Evolutionary conservation across 2,888 invertebrate genomes (phyloP).

Genomic region (Embidobia sp.): DNA sequence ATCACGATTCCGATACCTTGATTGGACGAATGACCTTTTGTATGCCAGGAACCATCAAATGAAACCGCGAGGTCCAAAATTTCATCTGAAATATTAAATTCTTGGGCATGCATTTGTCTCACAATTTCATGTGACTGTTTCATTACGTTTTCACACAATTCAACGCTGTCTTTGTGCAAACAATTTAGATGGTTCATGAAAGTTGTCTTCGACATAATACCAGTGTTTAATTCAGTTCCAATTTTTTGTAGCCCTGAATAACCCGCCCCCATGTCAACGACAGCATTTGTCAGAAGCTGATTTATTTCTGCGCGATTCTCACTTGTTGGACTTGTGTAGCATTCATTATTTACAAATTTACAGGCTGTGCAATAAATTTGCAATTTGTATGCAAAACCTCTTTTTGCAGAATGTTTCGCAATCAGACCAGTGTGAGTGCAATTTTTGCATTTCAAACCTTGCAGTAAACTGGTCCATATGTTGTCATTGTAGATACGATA

Average conservation of each 20-base stretch:
- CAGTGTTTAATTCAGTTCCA: conserved; percentile 20
- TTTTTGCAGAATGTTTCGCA: conserved; percentile 24
- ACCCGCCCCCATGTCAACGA: conserved; percentile 24
- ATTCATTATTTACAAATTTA: conserved; percentile 13
- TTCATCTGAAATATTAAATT: conserved; percentile 12
- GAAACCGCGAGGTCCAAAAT: conserved; percentile 4
- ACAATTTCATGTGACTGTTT: conserved; percentile 14
- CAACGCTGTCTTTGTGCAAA: conserved; percentile 20
- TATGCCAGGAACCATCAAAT: conserved; percentile 6
- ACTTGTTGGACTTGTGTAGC: conserved; percentile 24
- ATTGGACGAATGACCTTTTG: conserved; percentile 5
- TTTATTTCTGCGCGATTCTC: conserved; percentile 21
- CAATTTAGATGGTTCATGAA: conserved; percentile 10
- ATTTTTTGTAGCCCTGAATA: conserved; percentile 23
- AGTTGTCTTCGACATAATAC: conserved; percentile 14
- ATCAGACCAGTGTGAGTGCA: conserved; percentile 7
- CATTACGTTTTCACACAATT: conserved; percentile 17
- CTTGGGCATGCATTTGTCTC: conserved; percentile 12
- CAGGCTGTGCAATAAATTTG: conserved; percentile 25
- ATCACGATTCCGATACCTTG: conserved; percentile 8
- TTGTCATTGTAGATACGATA: too few species aligned
- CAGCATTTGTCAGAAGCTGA: conserved; percentile 13
- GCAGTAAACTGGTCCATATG: conserved; percentile 1
- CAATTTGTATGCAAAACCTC: too few species aligned
- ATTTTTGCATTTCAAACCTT: conserved; percentile 14